Evolutionary conservation across 2,113 vertebrate species (phyloP), one percentile per base, ranked within the genome.

Genomic region (Toxostoma redivivum): DNA sequence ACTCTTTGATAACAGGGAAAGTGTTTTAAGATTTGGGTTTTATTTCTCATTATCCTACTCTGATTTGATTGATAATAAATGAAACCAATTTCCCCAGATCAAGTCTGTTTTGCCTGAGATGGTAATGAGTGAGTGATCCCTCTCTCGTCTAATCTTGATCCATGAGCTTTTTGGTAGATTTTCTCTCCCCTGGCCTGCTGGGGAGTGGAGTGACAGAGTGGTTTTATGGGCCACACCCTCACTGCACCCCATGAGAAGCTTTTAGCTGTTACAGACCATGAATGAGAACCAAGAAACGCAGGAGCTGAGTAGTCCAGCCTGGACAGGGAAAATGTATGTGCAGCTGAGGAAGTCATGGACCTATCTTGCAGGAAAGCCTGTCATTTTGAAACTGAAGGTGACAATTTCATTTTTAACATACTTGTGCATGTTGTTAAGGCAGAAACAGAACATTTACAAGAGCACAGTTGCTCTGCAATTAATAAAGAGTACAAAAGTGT

Each of bases 241-340:
- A 35, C 42, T 33, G 48, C 30, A 10, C 15, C 42, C n/a, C 12
- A 13, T 15, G 8, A 62, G 47, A 62, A 47, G 10, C 23, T 62
- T 57, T 38, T 28, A 30, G 51, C 38, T 38, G 10, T 20, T 67
- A 35, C 2, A 5, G 18, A 73, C 24, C 2, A 2, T 6, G 10
- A 90, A 22, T 33, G 50, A 42, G 27, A 85, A 58, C 28, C 0
- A 0, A 77, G 35, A 15, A 60, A 48, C 0, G 0, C 20, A 38
- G n/a, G 10, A 81, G 19, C 6, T 16, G n/a, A 54, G 24, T 40
- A 61, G 40, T 38, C 33, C 58, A 50, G 65, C 18, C 37, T 21
- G 24, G 35, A 72, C 9, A 31, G 30, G 18, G 47, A n/a, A 42
- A 42, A 72, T 45, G 48, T 50, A 62, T 27, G 30, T 24, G 30